Base-by-base conservation (phyloP, 2,113 vertebrate genomes). In the Labeo rohita region DNA sequence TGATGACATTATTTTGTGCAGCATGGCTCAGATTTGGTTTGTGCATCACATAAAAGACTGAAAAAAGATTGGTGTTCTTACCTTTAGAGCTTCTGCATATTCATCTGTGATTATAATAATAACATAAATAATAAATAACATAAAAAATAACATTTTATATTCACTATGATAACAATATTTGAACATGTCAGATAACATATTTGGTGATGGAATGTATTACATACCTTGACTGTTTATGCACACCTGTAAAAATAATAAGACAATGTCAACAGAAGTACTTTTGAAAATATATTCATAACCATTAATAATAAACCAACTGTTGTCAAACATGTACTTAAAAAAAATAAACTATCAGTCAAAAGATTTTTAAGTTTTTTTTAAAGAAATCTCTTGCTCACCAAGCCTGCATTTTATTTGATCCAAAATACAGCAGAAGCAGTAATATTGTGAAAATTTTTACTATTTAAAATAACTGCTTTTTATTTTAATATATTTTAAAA, bases 21-120 rank as follows among this genome's bases (percentile, higher is more conserved):
- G 39, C 15, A 72, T 74, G n/a, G 1, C 6, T 49, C 43, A 75
- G 45, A 4, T 15, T 66, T 66, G n/a, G 2, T n/a, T 77, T 8
- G 8, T 36, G 65, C 3, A 65, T 78, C 68, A 76, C n/a, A 59
- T 15, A 84, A 74, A 43, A 76, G 59, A 47, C 4, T 18, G 2
- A 16, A 68, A 45, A 63, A 70, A 56, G 16, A 63, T 18, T 70
- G 34, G 13, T 59, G 63, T 28, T 3, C 4, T 16, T 97, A 99
- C 98, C 97, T 99, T 99, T 85, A 99, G 94, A 88, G 97, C 97
- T 95, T 99, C 98, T 95, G 97, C 96, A 85, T 99, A 99, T 90
- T 99, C 98, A 92, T 96, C 98, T 99, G 77, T 73, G 9, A 52
- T n/a, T n/a, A n/a, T 83, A 39, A 65, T 75, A 23, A 63, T 13